Evolutionary conservation across 2,888 invertebrate genomes (phyloP), one percentile per base, ranked within the genome.

Genomic region (Chloroclysta siterata): DNA sequence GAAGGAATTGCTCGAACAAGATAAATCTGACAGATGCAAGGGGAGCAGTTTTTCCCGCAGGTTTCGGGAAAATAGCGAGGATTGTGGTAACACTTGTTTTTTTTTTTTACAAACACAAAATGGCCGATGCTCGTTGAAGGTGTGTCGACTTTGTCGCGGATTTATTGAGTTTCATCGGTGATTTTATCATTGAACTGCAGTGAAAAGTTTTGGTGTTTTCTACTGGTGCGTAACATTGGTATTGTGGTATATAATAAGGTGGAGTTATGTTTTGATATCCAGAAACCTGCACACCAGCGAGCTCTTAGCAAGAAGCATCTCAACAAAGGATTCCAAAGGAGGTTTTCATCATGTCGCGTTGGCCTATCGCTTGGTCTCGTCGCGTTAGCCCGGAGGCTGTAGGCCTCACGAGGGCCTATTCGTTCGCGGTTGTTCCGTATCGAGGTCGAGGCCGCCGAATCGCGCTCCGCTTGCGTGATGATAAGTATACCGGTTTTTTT

Each of bases 201-300:
- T 92, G 91, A 87, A 91, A 84, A 87, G 89, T 89, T 89, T 83
- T 81, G 89, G 91, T 92, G 92, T 89, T 83, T 81, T 79, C 74
- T 84, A 82, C 92, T 92, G 92, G 92, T 92, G 88, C 92, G 92
- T 92, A 92, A 92, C 92, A 86, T 91, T 90, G 64, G 88, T 89
- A 84, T 92, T 92, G 91, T 91, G 91, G 85, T 90, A 85, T 84
- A 74, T 75, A 80, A 85, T 91, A 88, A 89, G 87, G 90, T 91
- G 92, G 83, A 90, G 87, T 86, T 85, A 88, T 87, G 88, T 80
- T 83, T 85, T 86, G 85, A 84, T 88, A 85, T 88, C 60, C 87
- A 87, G 85, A 83, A 77, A 72, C 70, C 78, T 63, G 58, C 75
- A 69, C 74, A 68, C 71, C 76, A 72, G 70, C 70, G 64, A 72